Base-by-base conservation (phyloP, 1,140 invertebrate species). In the Panagrolaimus sp. region DNA sequence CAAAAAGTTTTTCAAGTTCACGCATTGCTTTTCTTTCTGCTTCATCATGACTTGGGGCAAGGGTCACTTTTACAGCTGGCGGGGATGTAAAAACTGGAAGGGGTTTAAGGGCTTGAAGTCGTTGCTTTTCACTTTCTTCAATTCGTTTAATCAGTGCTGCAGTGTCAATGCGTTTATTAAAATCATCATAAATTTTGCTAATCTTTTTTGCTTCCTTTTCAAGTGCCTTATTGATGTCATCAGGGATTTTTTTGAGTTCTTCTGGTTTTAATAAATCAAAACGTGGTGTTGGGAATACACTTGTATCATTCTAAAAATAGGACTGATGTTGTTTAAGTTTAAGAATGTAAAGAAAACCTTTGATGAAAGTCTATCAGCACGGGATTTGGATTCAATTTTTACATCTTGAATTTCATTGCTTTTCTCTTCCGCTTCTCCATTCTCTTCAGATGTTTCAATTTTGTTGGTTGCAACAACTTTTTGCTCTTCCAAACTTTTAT, bases 201-300 rank as follows among this genome's bases (percentile, higher is more conserved):
- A 58, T 58, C 28, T 58, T 58, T n/a, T 26, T 12, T 12, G 52
- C 52, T 58, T 58, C 52, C 28, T 58, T 28, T 8, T 58, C 14
- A n/a, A 58, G 21, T 26, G 52, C 21, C 17, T 58, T 58, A 12
- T 26, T 10, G 2, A 58, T 28, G 5, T 58, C 52, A 26, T 58
- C 52, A 14, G 52, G 52, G 14, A 58, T 58, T 38, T 38, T 38
- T 38, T 38, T 38, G 21, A 21, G 21, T 28, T 58, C 21, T 21
- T 28, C 52, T 58, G 52, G 52, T 24, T 58, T 58, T 2, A 58
- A 26, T 12, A 58, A 17, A 58, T 28, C 28, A 28, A 58, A 58
- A 28, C 28, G 21, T 21, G 52, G 52, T 2, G 52, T 58, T 17
- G 52, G 52, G 8, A 58, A 58, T 12, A 58, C 10, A 26, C 52